These are phyloP conservation scores for Ispidina picta DNA, from an alignment of 2,797 vertebrate species.

Conservation along the genomic window DNA sequence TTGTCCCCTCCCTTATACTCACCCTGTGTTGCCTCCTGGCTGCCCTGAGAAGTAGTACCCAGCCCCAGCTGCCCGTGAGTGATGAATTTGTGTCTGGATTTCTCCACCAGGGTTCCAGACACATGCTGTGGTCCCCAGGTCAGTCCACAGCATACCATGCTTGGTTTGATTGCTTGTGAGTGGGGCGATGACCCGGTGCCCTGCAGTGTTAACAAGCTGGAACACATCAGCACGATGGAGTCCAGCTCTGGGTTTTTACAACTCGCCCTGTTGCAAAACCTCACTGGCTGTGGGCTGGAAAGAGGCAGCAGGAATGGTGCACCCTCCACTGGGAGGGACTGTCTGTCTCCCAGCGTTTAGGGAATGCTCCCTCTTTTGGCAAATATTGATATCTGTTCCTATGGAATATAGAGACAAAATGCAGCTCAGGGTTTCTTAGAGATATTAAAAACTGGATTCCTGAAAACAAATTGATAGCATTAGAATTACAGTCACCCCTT, in stretches of 20 bases:
- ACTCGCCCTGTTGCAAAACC: background rate
- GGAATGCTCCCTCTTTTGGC: slow-evolving; percentile 3
- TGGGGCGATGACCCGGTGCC: background rate
- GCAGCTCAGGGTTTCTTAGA: background rate
- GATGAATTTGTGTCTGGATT: background rate
- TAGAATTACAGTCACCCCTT: background rate
- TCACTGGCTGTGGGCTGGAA: background rate
- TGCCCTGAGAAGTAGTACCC: background rate
- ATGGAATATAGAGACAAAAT: background rate
- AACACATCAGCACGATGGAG: rapidly evolving
- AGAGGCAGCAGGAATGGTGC: background rate
- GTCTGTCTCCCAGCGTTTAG: rapidly evolving
- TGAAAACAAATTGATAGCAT: background rate
- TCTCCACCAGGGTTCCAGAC: background rate
- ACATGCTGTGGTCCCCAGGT: background rate
- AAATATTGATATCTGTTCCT: background rate
- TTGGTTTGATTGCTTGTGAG: rapidly evolving
- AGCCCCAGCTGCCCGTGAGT: background rate
- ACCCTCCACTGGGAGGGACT: rapidly evolving
- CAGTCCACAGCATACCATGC: background rate
- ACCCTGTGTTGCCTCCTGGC: background rate
- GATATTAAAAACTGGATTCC: background rate
- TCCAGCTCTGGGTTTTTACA: background rate
- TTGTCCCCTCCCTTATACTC: background rate
- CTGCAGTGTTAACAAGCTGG: background rate